Percentiles rank a stretch among this genome's conserved stretches.
Evolutionary conservation across 2,113 vertebrate species (phyloP).

Genomic region (Noctilio leporinus): DNA sequence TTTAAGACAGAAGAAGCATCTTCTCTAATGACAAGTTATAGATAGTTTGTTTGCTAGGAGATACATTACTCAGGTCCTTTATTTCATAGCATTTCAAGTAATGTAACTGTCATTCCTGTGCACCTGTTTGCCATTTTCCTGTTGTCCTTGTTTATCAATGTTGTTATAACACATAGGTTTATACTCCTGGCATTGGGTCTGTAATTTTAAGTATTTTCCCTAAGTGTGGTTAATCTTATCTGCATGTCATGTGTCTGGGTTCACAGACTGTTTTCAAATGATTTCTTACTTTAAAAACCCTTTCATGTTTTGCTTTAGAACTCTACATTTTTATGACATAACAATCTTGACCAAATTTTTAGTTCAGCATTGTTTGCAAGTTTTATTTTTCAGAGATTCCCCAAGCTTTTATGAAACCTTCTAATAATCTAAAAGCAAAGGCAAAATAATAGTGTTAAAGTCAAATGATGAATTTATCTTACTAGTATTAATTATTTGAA

Average conservation of each 20-base stretch:
- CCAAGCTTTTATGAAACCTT: background rate
- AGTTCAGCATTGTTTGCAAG: background rate
- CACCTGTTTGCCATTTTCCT: background rate
- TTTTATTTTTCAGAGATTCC: background rate
- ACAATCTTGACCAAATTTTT: background rate
- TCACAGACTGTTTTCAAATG: background rate
- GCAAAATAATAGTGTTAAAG: background rate
- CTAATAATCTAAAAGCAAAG: background rate
- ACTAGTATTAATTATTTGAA: conserved; percentile 10
- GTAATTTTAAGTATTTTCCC: background rate
- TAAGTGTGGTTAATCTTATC: background rate
- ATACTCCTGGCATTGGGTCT: background rate
- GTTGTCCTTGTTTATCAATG: background rate
- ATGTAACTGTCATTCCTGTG: background rate
- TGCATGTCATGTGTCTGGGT: background rate
- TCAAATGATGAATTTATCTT: background rate
- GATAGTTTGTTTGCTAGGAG: background rate
- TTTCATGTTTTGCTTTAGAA: background rate
- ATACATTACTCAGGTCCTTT: background rate
- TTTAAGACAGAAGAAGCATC: background rate
- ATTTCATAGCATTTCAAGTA: background rate
- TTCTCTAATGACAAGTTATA: background rate
- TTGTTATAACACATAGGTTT: background rate
- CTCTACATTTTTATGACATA: background rate
- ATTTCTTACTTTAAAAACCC: background rate